Evolutionary conservation across 1,140 invertebrate genomes (phyloP), one percentile per base, ranked within the genome.

Genomic region (Aporrectodea caliginosa): DNA sequence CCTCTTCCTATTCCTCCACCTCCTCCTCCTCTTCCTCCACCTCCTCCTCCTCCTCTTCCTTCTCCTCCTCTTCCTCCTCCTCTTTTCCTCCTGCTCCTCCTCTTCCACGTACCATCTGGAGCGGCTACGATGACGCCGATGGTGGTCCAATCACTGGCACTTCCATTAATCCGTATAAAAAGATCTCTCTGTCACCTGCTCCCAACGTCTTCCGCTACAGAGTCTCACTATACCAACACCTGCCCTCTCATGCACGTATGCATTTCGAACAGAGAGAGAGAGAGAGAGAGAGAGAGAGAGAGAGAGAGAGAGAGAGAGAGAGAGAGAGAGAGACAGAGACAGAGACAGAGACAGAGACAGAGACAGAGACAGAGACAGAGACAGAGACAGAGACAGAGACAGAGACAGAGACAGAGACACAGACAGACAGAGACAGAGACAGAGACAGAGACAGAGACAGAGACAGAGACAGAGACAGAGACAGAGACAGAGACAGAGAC

Each of bases 231-330:
- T n/a, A n/a, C n/a, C n/a, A n/a, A n/a, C n/a, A n/a, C n/a, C n/a
- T n/a, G n/a, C n/a, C n/a, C n/a, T n/a, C n/a, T n/a, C n/a, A n/a
- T n/a, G 43, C 6, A 22, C 22, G 43, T 58, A 58, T 58, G 43
- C 43, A 58, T 6, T 58, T 58, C 43, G 43, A 58, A 58, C 43
- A 12, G 22, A 6, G 43, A 58, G 43, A 58, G 43, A 58, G 43
- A 58, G 43, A 58, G 43, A 58, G 43, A 58, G 43, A 58, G 43
- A 58, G 43, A 58, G 43, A 58, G 43, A 58, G 43, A 58, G 43
- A 58, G 43, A 58, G 43, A 58, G 43, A 58, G 43, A 58, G 43
- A 58, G 43, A 58, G 22, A 58, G 22, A 58, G 6, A 58, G 43
- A 58, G 6, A 12, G 43, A 58, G 22, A 22, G 43, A 58, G 22